Conservation (phyloP, 1,140 invertebrate genomes). For the Rhagoletis pomonella region DNA sequence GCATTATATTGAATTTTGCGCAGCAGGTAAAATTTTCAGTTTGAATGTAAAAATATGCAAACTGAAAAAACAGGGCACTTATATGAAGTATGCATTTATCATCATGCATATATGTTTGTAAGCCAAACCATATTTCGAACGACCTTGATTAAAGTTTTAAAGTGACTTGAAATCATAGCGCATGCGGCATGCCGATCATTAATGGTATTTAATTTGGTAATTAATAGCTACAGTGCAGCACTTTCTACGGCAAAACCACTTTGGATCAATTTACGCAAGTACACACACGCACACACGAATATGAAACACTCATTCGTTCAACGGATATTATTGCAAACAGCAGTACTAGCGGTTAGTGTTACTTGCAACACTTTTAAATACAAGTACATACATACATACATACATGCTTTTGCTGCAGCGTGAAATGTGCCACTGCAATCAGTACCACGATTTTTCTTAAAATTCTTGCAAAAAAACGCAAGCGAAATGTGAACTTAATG, state of each 20-base stretch:
- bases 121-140: too few relatives aligned
- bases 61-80: too few relatives aligned
- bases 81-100: too few relatives aligned
- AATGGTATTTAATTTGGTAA: neutral
- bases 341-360: neutral
- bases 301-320: neutral
- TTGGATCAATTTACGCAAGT: neutral
- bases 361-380: neutral
- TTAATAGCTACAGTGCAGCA: neutral
- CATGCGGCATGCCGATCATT: neutral
- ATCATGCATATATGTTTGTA: too few relatives aligned
- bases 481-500: conserved; percentile 5
- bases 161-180: too few relatives aligned
- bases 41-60: too few relatives aligned
- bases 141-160: too few relatives aligned
- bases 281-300: neutral
- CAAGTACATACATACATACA: too few relatives aligned
- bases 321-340: conserved; percentile 12
- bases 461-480: neutral
- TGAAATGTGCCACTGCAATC: conserved; percentile 7
- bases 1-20: too few relatives aligned
- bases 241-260: neutral
- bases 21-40: too few relatives aligned
- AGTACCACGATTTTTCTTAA: neutral
- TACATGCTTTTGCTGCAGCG: neutral